Conservation (phyloP, 1,140 invertebrate species). For the Calliphora vicina region DNA sequence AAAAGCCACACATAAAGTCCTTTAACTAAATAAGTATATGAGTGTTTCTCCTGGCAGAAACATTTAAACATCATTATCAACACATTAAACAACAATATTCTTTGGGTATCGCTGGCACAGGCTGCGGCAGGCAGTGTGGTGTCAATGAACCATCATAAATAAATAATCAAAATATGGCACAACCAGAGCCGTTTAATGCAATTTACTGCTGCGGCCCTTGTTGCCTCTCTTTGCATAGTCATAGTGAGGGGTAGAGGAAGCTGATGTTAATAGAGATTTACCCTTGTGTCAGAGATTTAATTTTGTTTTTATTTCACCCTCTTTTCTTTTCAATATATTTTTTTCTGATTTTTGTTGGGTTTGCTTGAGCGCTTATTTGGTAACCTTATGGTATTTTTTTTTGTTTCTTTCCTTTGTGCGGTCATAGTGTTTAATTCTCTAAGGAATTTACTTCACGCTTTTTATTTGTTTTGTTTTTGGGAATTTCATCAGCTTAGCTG, state of each 20-base stretch:
- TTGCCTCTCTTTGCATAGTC: not conserved
- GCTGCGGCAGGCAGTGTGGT: not conserved
- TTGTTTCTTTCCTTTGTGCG: conserved; percentile 40
- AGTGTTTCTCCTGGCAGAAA: not conserved
- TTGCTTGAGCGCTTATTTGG: not conserved
- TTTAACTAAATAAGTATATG: not conserved
- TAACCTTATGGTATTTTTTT: conserved; percentile 25
- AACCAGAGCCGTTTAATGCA: conserved; percentile 39
- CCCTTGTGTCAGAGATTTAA: conserved; percentile 1
- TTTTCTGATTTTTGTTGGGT: not conserved
- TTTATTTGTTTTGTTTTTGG: not conserved
- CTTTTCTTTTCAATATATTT: not conserved
- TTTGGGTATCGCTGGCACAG: not conserved
- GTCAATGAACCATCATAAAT: conserved; percentile 30
- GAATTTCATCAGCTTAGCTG: conserved; percentile 36
- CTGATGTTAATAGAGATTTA: not conserved
- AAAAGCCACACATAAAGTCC: conserved; percentile 21
- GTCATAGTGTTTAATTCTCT: conserved; percentile 59
- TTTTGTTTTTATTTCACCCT: not conserved
- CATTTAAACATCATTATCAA: conserved; percentile 40
- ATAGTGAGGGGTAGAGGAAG: not conserved
- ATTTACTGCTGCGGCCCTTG: conserved; percentile 13
- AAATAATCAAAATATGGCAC: conserved; percentile 37
- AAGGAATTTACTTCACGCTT: conserved; percentile 47
- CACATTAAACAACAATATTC: conserved; percentile 35